Evolutionary conservation across 2,888 invertebrate species (phyloP), one percentile per base, ranked within the genome.

Genomic region (Macrophya annulata): DNA sequence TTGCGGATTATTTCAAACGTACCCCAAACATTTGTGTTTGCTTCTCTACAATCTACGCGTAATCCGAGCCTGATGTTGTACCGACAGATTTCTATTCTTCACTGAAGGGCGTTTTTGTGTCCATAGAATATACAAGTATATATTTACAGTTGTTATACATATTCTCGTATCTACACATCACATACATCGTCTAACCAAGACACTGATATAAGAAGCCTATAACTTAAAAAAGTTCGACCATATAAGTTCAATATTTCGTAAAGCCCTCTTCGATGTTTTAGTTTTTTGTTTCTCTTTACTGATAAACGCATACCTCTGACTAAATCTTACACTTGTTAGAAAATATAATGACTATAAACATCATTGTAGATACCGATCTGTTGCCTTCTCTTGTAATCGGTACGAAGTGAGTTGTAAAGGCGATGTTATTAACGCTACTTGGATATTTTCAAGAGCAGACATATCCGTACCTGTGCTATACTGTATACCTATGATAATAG

Each of bases 1-100:
- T 92, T 92, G 90, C 89, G 92, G 92, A 92, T 92, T 92, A 92
- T 88, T 89, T 89, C 84, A 84, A 86, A 83, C 86, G 85, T 83
- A 86, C 87, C 88, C 84, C 86, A 85, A 85, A 84, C 84, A 88
- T 89, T 89, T 89, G 86, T 86, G 89, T 91, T 91, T 90, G 88
- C 89, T 89, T 89, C 90, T 90, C 89, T 87, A 90, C 88, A 90
- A 89, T 90, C 88, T 87, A 88, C 85, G 85, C 83, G 37, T 89
- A 89, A 89, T 86, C 88, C 86, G 31, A 83, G 86, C 88, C 89
- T 86, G 88, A 89, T 89, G 89, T 86, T 87, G 72, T 72, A 55
- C 85, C 86, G 79, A 84, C 65, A 55, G 86, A 86, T 87, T 83
- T 86, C 84, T 76, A 85, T 77, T 84, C 31, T 45, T 31, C 48